Evolutionary conservation across 2,888 invertebrate species (phyloP), one percentile per base, ranked within the genome.

Genomic region (Trichopria drosophilae): DNA sequence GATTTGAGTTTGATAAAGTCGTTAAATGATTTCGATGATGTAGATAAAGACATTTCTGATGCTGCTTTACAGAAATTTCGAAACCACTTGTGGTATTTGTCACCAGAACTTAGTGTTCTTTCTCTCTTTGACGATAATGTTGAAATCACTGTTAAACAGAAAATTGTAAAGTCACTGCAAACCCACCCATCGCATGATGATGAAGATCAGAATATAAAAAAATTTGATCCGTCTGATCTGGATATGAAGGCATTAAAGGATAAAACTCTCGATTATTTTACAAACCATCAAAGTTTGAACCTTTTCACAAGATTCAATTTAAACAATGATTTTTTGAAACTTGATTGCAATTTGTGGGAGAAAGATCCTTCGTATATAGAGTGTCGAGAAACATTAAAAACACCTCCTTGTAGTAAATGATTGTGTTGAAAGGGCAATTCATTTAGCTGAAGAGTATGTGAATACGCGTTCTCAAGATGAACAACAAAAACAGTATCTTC

Each of bases 1-100:
- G 56, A 60, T 44, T 47, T 59, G 13, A 19, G 48, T 15, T 54
- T 58, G 36, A 34, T 59, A 15, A 60, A 58, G 51, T 22, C 28
- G 12, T 42, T 59, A 22, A 32, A 32, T 37, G 22, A 40, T 29
- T 55, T 49, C 12, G 34, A 51, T 35, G 32, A 28, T n/a, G 34
- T 53, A 5, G 29, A 58, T 22, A 24, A 39, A 34, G 20, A 19
- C 22, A 37, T 55, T 15, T 48, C 53, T 20, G 43, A 49, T 29
- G 9, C 29, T 9, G 15, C 29, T 1, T 5, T 29, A 29, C 10
- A 9, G 4, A 29, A 29, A 9, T 29, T 29, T 4, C 29, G 9
- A 29, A 29, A 29, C 15, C 29, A 29, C 6, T 29, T 29, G 7
- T 29, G 29, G 29, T 29, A 29, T 29, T 5, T 29, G 4, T 29